Evolutionary conservation across 2,888 invertebrate genomes (phyloP).

Genomic region (Himalopsyche kuldschensis): DNA sequence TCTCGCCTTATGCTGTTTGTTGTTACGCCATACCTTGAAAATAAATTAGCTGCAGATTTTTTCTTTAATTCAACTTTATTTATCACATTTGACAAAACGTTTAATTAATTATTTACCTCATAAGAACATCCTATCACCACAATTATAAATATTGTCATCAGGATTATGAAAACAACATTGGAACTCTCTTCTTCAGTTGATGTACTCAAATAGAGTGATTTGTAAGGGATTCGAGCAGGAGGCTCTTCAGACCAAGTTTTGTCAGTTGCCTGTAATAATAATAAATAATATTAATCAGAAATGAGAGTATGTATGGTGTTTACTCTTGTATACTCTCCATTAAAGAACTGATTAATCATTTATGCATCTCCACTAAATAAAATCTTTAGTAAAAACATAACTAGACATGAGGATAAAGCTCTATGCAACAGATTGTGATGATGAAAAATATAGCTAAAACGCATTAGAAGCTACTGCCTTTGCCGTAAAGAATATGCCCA

Average conservation of each 20-base stretch:
- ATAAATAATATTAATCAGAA: constrained; percentile 36
- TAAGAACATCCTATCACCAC: constrained; percentile 69
- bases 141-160: constrained; percentile 73
- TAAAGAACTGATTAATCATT: no score
- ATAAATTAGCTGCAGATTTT: not conserved
- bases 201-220: constrained; percentile 71
- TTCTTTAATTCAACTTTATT: not conserved
- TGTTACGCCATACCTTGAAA: constrained; percentile 68
- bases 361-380: no score
- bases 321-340: no score
- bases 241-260: constrained; percentile 85
- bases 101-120: constrained; percentile 57
- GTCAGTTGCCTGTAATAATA: constrained; percentile 65
- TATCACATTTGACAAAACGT: no score
- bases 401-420: no score
- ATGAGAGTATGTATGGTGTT: no score
- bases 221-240: constrained; percentile 74
- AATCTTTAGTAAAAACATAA: no score
- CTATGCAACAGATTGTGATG: no score
- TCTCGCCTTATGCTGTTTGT: constrained; percentile 71
- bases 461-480: not conserved
- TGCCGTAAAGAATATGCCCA: not conserved
- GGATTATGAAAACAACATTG: constrained; percentile 77
- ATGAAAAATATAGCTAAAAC: not conserved
- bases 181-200: constrained; percentile 79